phyloP scores from a whole-genome alignment of 2,797 vertebrate species.

The Octomys mimax region DNA sequence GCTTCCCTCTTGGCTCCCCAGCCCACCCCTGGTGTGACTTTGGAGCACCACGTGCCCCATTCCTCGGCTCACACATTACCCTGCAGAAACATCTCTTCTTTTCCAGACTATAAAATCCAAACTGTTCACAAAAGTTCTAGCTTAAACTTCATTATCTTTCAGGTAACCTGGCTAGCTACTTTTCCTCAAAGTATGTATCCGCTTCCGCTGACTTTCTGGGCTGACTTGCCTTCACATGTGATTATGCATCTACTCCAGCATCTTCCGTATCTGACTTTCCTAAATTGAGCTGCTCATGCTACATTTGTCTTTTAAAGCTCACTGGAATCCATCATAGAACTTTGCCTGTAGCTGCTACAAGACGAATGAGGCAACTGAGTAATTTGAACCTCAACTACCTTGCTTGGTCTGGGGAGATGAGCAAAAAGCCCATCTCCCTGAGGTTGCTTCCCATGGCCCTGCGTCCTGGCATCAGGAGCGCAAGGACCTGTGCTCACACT shows the following conservation, averaged over 20 bases:
- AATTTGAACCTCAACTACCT: background rate
- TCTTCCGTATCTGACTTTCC: background rate
- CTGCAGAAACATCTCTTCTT: background rate
- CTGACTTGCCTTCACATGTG: background rate
- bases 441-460: background rate
- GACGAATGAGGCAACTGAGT: background rate
- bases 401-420: background rate
- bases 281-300: background rate
- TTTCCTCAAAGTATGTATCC: background rate
- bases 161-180: background rate
- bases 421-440: background rate
- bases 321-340: background rate
- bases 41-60: background rate
- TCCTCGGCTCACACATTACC: background rate
- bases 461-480: background rate
- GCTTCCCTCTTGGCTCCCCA: background rate
- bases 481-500: background rate
- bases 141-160: background rate
- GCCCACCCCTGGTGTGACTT: background rate
- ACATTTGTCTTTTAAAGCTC: background rate
- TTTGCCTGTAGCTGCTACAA: background rate
- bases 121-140: background rate
- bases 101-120: background rate
- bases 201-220: background rate
- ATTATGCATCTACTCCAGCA: background rate